These are phyloP conservation scores for Ceramica pisi DNA, from an alignment of 2,888 invertebrate genomes.

Conservation along the genomic window DNA sequence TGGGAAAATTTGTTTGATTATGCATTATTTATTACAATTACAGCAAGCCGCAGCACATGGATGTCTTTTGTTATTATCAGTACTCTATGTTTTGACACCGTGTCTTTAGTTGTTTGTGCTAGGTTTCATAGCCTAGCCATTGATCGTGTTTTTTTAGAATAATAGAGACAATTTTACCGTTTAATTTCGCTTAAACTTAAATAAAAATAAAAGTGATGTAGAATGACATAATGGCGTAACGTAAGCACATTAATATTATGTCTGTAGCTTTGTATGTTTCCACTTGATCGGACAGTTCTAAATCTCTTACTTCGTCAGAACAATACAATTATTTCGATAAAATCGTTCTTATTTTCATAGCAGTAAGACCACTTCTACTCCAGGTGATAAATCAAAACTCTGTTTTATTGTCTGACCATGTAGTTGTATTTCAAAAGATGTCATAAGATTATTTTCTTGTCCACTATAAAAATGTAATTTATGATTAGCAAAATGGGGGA, in stretches of 20 bases:
- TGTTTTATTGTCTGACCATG: conserved; percentile 48
- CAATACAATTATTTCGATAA: conserved; percentile 26
- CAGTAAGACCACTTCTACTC: conserved; percentile 31
- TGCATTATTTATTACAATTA: no score
- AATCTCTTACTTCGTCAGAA: conserved; percentile 31
- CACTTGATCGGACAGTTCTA: conserved; percentile 39
- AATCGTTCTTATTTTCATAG: conserved; percentile 40
- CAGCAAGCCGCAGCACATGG: conserved; percentile 2
- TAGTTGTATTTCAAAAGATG: conserved; percentile 58
- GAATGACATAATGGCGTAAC: conserved; percentile 49
- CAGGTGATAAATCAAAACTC: conserved; percentile 38
- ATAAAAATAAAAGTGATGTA: conserved; percentile 24
- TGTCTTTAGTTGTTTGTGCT: neutral
- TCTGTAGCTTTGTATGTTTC: conserved; percentile 27
- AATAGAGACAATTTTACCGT: neutral
- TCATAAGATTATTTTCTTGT: conserved; percentile 62
- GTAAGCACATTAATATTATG: conserved; percentile 47
- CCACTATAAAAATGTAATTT: conserved; percentile 66
- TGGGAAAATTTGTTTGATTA: neutral
- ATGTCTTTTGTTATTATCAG: neutral
- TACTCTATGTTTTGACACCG: conserved; percentile 1
- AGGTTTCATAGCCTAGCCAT: conserved; percentile 2
- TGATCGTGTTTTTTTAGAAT: conserved; percentile 10
- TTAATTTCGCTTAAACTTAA: conserved; percentile 20
- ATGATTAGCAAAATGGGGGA: conserved; percentile 63